A percentile compares a stretch with the other conserved stretches of the same genome.
Conservation (phyloP, 2,888 invertebrate species). For the Gasteruption jaculator region DNA sequence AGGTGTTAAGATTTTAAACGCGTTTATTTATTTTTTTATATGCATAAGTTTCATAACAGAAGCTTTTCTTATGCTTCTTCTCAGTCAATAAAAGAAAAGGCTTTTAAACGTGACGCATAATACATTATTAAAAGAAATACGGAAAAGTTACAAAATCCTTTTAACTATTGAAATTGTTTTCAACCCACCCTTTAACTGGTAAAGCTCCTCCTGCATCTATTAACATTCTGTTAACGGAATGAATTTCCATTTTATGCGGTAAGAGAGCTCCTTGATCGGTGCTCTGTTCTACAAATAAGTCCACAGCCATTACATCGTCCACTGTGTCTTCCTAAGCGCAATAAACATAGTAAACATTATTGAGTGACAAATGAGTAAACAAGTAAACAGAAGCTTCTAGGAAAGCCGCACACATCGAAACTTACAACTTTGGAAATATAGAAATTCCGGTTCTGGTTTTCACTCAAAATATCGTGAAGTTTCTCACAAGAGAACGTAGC, state of each 20-base stretch:
- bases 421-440: constrained; percentile 58
- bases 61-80: no score
- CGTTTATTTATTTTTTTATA: no score
- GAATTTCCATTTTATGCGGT: constrained; percentile 61
- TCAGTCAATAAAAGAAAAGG: no score
- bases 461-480: constrained; percentile 56
- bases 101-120: no score
- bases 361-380: background rate
- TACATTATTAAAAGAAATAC: no score
- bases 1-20: no score
- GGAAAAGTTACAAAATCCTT: no score
- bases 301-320: constrained; percentile 53
- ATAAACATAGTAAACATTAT: background rate
- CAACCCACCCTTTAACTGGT: constrained; percentile 48
- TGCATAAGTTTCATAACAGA: no score
- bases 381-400: no score
- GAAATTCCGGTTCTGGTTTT: constrained; percentile 51
- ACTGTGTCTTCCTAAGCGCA: constrained; percentile 25
- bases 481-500: constrained; percentile 60
- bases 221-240: constrained; percentile 64
- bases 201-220: constrained; percentile 64
- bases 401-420: constrained; percentile 3
- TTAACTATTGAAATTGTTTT: no score
- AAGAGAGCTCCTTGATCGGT: constrained; percentile 63
- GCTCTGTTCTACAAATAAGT: constrained; percentile 63